Evolutionary conservation across 2,888 invertebrate genomes (phyloP), one percentile per base, ranked within the genome.

Genomic region (Teinopalpus imperialis): DNA sequence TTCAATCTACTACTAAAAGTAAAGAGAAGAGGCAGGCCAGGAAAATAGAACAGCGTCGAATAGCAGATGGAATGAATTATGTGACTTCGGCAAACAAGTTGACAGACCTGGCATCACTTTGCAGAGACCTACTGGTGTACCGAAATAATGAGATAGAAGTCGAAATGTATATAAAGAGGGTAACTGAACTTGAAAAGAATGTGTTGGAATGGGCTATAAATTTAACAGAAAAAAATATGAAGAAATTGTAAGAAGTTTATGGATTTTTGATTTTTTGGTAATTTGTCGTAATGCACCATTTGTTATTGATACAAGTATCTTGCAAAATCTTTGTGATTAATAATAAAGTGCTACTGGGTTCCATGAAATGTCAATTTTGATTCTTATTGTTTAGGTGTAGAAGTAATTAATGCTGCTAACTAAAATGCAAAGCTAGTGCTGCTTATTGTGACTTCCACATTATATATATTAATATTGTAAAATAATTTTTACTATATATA

Each of bases 161-260:
- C 2, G 87, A 90, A 29, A 87, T 95, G 59, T 90, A 83, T 54
- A 92, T 93, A 44, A 88, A 90, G 56, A 85, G 76, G 61, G 91
- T 92, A 3, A 73, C 74, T 31, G 81, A 92, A 47, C 74, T 95
- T 36, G 88, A 91, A 39, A 80, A 90, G 41, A 80, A 81, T 48
- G 87, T 90, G 3, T 72, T 91, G 20, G 82, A 92, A 21, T 95
- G 94, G 94, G 91, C 93, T 31, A 93, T 95, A 61, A 90, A 93
- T 60, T 87, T 97, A 14, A 93, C 94, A 49, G 93, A 94, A 69
- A 89, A 90, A 53, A 97, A 97, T 74, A 95, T 96, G 95, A 92
- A 93, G 74, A 68, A 83, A 48, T 81, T 94, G 92, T 96, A 92
- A 90, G 91, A 53, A 43, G 14, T 35, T 16, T 7, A 12, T 10